These are phyloP conservation scores for Nephrotoma flavescens DNA, from an alignment of 2,888 invertebrate genomes.

Conservation along the genomic window DNA sequence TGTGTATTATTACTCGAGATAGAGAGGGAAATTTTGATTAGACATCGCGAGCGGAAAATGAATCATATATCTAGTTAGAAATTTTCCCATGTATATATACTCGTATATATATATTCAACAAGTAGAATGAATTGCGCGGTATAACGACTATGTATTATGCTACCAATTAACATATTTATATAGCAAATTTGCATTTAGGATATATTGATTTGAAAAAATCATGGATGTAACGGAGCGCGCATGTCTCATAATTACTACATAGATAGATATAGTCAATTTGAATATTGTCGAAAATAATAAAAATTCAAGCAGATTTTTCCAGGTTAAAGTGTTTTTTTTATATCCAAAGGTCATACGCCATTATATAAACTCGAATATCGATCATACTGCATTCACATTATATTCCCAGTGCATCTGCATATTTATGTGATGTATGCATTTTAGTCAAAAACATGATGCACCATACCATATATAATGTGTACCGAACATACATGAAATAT, in stretches of 20 bases:
- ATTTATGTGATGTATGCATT: not conserved
- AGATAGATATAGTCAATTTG: not conserved
- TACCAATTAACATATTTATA: not conserved
- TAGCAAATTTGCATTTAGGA: not conserved
- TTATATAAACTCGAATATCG: not conserved
- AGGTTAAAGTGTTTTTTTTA: not conserved
- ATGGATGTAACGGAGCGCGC: not conserved
- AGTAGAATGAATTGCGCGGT: not conserved
- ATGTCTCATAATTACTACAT: not conserved
- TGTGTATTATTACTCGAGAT: not conserved
- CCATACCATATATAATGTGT: not conserved
- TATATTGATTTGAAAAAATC: not conserved
- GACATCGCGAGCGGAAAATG: not conserved
- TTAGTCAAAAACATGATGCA: not conserved
- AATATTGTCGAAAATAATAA: not conserved
- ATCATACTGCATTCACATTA: not conserved
- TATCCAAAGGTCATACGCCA: not conserved
- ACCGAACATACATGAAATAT: not conserved
- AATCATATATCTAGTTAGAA: not conserved
- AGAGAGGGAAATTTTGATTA: not conserved
- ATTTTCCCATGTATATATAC: not conserved
- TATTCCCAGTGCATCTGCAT: not conserved
- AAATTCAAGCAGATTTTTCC: not conserved
- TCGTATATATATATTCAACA: not conserved
- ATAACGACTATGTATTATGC: not conserved